phyloP scores from a whole-genome alignment of 2,797 vertebrate genomes.

The Myripristis jacobus region DNA sequence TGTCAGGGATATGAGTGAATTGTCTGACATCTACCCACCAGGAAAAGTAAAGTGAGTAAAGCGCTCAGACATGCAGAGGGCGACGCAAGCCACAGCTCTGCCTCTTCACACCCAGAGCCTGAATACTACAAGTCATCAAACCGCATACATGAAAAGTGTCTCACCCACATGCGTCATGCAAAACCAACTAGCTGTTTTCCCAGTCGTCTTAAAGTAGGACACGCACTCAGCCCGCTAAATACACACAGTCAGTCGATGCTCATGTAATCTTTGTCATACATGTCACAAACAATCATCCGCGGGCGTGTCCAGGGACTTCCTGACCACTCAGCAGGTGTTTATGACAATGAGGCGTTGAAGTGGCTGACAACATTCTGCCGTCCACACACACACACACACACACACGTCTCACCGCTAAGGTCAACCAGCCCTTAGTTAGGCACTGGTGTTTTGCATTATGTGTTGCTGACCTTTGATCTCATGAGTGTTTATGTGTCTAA shows the following conservation, averaged over 20 bases:
- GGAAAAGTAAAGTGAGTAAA: slow-evolving; percentile 8
- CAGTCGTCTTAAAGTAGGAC: too few species aligned
- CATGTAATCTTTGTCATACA: slow-evolving; percentile 4
- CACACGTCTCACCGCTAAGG: slow-evolving; percentile 53
- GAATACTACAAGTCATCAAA: slow-evolving; percentile 29
- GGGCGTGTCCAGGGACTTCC: neutral
- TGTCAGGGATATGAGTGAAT: too few species aligned
- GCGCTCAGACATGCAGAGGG: neutral
- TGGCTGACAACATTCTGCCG: slow-evolving; percentile 37
- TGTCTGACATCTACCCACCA: neutral
- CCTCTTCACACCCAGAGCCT: slow-evolving; percentile 19
- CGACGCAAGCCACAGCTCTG: neutral
- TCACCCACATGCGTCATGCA: slow-evolving; percentile 1
- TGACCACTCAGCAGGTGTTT: slow-evolving; percentile 31
- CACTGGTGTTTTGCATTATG: too few species aligned
- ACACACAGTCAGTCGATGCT: slow-evolving; percentile 6
- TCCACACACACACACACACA: too few species aligned
- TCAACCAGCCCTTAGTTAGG: too few species aligned
- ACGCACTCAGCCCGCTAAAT: neutral
- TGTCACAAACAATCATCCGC: slow-evolving; percentile 9
- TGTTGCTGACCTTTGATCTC: slow-evolving; percentile 38
- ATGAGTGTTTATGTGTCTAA: neutral
- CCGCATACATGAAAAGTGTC: neutral
- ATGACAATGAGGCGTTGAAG: slow-evolving; percentile 13
- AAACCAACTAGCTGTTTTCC: neutral